Percentiles rank a stretch among this genome's conserved stretches.
Evolutionary conservation across 1,140 invertebrate genomes (phyloP).

Genomic region (Procambarus virginalis): DNA sequence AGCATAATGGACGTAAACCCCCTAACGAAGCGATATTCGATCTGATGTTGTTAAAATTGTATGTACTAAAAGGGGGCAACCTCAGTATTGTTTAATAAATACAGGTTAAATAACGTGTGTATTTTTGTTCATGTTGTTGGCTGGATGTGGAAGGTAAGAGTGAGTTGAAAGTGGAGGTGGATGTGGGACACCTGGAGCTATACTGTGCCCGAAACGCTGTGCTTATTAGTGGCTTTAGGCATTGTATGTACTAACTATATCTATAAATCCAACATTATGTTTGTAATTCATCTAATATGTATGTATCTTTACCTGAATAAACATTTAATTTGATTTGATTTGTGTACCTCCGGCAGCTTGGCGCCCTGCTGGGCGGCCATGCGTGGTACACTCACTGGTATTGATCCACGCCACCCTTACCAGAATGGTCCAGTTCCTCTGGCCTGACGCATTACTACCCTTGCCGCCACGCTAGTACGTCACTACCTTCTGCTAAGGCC

Average conservation of each 20-base stretch:
- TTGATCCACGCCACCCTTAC: slow-evolving; percentile 30
- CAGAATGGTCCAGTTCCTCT: slow-evolving; percentile 14
- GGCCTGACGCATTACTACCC: slow-evolving; percentile 10
- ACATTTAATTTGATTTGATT: no score
- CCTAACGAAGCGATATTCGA: background rate
- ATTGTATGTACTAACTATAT: no score
- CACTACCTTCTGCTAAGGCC: background rate
- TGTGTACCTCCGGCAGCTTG: background rate
- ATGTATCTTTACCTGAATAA: no score
- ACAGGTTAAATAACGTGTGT: no score
- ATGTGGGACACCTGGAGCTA: background rate
- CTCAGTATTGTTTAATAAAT: background rate
- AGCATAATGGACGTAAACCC: background rate
- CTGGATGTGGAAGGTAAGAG: background rate
- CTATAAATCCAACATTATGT: no score
- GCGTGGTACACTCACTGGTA: slow-evolving; percentile 8
- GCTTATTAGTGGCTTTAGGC: no score
- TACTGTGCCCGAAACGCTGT: no score
- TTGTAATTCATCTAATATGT: no score
- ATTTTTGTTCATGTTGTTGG: background rate
- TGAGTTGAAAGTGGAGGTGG: background rate
- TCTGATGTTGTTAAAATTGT: background rate
- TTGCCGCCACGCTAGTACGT: background rate
- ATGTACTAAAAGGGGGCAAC: background rate
- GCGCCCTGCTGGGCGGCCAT: background rate